These are phyloP conservation scores for Collichthys lucidus DNA, from an alignment of 2,113 vertebrate species.

Conservation along the genomic window DNA sequence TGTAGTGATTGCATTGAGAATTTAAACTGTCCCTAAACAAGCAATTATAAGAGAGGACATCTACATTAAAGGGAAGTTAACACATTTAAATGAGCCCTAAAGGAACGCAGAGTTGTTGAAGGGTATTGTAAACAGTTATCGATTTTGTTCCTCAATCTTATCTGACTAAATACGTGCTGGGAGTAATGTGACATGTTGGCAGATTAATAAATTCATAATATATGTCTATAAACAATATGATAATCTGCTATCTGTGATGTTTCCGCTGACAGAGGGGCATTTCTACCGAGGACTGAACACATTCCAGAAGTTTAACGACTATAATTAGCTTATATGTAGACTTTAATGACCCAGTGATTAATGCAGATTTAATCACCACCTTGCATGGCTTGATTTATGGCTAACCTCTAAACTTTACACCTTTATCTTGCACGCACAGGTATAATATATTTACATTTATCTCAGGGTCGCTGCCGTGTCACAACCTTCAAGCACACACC, in stretches of 20 bases:
- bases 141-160: neutral
- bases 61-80: constrained; percentile 7
- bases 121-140: neutral
- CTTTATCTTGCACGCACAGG: neutral
- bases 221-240: neutral
- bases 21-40: neutral
- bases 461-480: constrained; percentile 2
- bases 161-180: neutral
- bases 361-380: constrained; percentile 40
- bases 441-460: neutral
- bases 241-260: neutral
- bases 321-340: neutral
- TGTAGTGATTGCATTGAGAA: neutral
- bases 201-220: constrained; percentile 29
- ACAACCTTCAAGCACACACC: neutral
- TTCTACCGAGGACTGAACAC: neutral
- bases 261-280: constrained; percentile 5
- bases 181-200: neutral
- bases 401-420: constrained; percentile 25
- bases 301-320: constrained; percentile 6
- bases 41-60: neutral
- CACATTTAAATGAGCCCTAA: neutral
- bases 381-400: constrained; percentile 24
- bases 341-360: too few relatives aligned
- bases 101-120: neutral